phyloP scores from a whole-genome alignment of 2,113 vertebrate genomes.

The Cygnus buccinator region DNA sequence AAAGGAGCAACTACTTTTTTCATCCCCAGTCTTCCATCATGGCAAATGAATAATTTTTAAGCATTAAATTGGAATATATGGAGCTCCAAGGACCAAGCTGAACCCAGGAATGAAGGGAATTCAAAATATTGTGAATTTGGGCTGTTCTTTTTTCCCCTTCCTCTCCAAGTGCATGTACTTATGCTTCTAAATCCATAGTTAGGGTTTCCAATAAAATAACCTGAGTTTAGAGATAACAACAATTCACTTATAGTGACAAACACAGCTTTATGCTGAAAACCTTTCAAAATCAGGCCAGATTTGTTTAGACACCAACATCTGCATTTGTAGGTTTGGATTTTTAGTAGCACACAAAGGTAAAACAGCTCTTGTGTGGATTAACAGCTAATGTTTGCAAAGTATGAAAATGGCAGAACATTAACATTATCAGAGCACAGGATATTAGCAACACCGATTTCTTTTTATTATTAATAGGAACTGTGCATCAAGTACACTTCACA shows the following conservation, averaged over 20 bases:
- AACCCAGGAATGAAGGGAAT: background rate
- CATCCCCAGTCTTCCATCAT: background rate
- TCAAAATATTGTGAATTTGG: background rate
- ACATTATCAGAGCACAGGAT: background rate
- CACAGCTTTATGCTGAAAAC: background rate
- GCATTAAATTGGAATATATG: background rate
- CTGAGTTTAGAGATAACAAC: background rate
- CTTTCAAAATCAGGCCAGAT: background rate
- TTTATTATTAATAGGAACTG: background rate
- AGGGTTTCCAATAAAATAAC: background rate
- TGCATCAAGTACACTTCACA: background rate
- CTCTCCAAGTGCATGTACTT: background rate
- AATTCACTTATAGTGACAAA: background rate
- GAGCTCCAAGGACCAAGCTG: background rate
- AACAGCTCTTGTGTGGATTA: background rate
- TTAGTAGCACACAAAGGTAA: background rate
- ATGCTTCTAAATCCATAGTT: background rate
- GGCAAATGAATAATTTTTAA: background rate
- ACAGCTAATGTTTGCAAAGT: background rate
- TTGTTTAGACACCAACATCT: background rate
- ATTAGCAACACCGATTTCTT: background rate
- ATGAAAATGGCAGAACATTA: background rate
- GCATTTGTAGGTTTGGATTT: background rate
- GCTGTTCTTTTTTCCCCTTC: background rate
- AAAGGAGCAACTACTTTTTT: background rate